Conservation (phyloP, 2,888 invertebrate genomes). For the Aromia moschata region DNA sequence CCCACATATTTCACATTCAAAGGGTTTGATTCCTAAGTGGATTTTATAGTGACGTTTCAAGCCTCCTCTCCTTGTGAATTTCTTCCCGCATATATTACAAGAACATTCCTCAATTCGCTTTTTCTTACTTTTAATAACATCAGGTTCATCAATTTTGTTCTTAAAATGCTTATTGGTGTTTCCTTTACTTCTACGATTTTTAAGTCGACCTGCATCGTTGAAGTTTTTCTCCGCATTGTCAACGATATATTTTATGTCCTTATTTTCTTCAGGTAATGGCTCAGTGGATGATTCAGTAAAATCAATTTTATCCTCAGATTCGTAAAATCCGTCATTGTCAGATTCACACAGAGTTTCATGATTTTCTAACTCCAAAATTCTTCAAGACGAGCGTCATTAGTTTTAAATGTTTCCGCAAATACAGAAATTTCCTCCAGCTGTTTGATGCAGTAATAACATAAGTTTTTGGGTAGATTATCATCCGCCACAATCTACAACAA, state of each 20-base stretch:
- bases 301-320: not conserved
- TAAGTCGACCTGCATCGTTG: too few species aligned
- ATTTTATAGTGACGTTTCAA: slow-evolving; percentile 32
- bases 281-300: slow-evolving; percentile 3
- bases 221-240: not conserved
- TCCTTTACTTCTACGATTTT: slow-evolving; percentile 6
- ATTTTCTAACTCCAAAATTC: not conserved
- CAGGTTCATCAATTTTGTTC: not conserved
- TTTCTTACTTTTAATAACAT: not conserved
- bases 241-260: not conserved
- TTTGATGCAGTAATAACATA: slow-evolving; percentile 26
- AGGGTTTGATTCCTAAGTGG: slow-evolving; percentile 31
- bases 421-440: slow-evolving; percentile 26
- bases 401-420: slow-evolving; percentile 28
- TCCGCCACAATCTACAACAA: slow-evolving; percentile 23
- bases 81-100: slow-evolving; percentile 34
- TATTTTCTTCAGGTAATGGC: too few species aligned
- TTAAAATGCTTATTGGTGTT: not conserved
- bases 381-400: slow-evolving; percentile 26
- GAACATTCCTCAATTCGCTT: slow-evolving; percentile 20
- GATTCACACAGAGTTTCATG: slow-evolving; percentile 1
- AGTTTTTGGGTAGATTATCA: slow-evolving; percentile 23
- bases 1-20: slow-evolving; percentile 31
- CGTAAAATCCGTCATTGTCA: slow-evolving; percentile 4
- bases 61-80: slow-evolving; percentile 28